phyloP scores from a whole-genome alignment of 2,888 invertebrate genomes.

The Zygaena filipendulae region DNA sequence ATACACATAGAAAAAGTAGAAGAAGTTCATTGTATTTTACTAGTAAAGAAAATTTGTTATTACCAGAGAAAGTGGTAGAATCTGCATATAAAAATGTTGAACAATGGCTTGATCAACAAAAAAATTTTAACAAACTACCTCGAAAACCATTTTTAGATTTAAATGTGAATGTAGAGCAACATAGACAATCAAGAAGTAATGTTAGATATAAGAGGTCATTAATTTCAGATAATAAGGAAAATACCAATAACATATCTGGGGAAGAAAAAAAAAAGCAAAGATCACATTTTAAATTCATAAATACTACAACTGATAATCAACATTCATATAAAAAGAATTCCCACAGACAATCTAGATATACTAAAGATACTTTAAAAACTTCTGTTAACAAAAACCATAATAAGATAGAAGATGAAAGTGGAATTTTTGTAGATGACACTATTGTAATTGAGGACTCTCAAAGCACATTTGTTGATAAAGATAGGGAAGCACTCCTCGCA shows the following conservation, averaged over 20 bases:
- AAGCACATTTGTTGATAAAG: constrained; percentile 36
- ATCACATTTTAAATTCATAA: no score
- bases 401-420: constrained; percentile 35
- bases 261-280: no score
- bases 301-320: no score
- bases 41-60: constrained; percentile 40
- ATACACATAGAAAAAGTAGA: constrained; percentile 21
- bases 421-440: constrained; percentile 34
- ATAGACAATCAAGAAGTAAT: no score
- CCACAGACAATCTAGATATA: no score
- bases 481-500: constrained; percentile 38
- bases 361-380: no score
- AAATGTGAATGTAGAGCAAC: constrained; percentile 34
- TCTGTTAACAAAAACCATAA: no score
- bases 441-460: constrained; percentile 39
- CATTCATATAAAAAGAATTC: no score
- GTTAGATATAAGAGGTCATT: no score
- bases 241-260: not conserved
- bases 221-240: no score
- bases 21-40: constrained; percentile 31
- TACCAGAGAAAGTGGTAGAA: constrained; percentile 42
- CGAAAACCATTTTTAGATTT: constrained; percentile 44
- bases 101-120: constrained; percentile 41
- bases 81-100: constrained; percentile 34
- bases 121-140: constrained; percentile 18